Conservation (phyloP, 2,888 invertebrate genomes). For the Caradrina clavipalpis region DNA sequence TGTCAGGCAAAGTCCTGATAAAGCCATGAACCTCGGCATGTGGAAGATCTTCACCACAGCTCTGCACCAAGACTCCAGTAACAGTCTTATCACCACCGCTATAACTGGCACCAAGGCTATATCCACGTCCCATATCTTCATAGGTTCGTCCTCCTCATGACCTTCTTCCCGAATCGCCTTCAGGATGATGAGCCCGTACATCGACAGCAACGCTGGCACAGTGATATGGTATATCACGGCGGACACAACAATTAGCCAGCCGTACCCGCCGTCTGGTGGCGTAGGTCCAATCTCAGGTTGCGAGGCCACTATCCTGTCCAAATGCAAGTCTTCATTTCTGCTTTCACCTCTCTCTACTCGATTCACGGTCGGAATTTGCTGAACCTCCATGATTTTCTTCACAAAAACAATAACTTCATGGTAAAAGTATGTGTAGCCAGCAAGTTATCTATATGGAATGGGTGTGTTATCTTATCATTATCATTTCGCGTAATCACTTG, state of each 20-base stretch:
- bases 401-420: conserved; percentile 84
- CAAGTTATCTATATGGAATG: conserved; percentile 81
- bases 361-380: conserved; percentile 66
- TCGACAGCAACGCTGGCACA: conserved; percentile 89
- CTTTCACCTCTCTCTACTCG: conserved; percentile 71
- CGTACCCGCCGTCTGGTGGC: conserved; percentile 93
- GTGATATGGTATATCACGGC: conserved; percentile 91
- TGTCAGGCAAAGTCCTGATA: conserved; percentile 90
- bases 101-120: conserved; percentile 92
- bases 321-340: conserved; percentile 81
- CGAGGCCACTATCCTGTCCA: conserved; percentile 92
- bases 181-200: conserved; percentile 90
- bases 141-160: conserved; percentile 79
- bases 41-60: conserved; percentile 90
- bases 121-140: conserved; percentile 91
- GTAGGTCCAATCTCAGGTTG: conserved; percentile 93
- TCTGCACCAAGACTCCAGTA: conserved; percentile 91
- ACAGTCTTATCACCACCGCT: conserved; percentile 90
- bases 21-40: conserved; percentile 91
- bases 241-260: conserved; percentile 92
- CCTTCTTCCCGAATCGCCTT: conserved; percentile 88
- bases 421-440: conserved; percentile 75
- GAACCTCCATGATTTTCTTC: conserved; percentile 80
- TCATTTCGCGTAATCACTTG: conserved; percentile 84
- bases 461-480: conserved; percentile 88